Evolutionary conservation across 2,888 invertebrate species (phyloP).

Genomic region (Oxytorus armatus): DNA sequence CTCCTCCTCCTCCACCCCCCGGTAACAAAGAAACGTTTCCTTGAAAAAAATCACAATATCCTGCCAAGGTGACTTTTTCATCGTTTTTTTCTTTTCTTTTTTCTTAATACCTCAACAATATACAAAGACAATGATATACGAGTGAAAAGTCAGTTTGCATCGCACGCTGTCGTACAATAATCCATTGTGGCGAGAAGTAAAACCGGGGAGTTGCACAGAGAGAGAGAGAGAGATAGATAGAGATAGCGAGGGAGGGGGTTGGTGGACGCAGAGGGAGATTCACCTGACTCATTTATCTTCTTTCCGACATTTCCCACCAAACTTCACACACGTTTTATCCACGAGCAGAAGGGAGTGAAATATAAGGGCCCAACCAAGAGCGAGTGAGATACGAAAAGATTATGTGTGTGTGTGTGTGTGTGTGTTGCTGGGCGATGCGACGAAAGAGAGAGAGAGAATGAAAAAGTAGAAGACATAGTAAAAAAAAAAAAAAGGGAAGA

Average conservation of each 20-base stretch:
- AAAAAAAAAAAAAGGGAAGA: constrained; percentile 35
- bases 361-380: constrained; percentile 57
- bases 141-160: constrained; percentile 63
- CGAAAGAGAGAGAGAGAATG: constrained; percentile 60
- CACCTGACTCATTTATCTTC: constrained; percentile 70
- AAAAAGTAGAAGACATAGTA: constrained; percentile 20
- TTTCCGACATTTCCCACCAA: constrained; percentile 68
- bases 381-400: constrained; percentile 30
- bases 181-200: constrained; percentile 65
- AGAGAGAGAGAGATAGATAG: constrained; percentile 36
- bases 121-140: constrained; percentile 59
- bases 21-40: too few species aligned
- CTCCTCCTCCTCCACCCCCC: too few species aligned
- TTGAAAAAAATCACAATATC: constrained; percentile 2
- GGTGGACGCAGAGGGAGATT: too few species aligned
- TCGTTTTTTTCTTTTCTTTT: constrained; percentile 25
- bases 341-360: constrained; percentile 65
- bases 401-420: constrained; percentile 30
- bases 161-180: constrained; percentile 66
- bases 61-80: constrained; percentile 21
- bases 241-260: constrained; percentile 55
- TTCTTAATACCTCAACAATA: constrained; percentile 4
- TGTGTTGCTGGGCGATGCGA: constrained; percentile 41
- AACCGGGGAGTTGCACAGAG: constrained; percentile 55
- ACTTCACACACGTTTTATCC: constrained; percentile 69